These are phyloP conservation scores for Siphamia tubifer DNA, from an alignment of 2,113 vertebrate genomes.

Conservation along the genomic window DNA sequence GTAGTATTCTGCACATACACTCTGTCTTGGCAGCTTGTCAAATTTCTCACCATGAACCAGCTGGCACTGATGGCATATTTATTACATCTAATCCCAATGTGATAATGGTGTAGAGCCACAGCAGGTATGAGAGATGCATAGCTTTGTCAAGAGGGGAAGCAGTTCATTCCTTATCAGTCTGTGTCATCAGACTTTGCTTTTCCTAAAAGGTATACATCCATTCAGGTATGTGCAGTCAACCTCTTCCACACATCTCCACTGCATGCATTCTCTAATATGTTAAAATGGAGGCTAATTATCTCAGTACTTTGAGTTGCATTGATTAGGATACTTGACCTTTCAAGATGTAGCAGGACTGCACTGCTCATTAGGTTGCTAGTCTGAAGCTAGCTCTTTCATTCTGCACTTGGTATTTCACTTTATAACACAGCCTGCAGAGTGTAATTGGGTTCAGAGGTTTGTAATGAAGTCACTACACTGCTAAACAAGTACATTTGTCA, in stretches of 20 bases:
- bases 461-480: constrained; percentile 22
- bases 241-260: neutral
- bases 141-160: constrained; percentile 24
- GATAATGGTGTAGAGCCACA: constrained; percentile 24
- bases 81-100: constrained; percentile 60
- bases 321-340: constrained; percentile 68
- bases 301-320: constrained; percentile 23
- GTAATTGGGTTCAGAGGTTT: constrained; percentile 38
- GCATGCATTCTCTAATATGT: constrained; percentile 1
- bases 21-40: constrained; percentile 44
- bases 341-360: neutral
- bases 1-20: neutral
- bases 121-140: constrained; percentile 40
- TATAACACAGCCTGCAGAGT: constrained; percentile 17
- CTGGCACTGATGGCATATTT: constrained; percentile 56
- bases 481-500: neutral
- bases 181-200: constrained; percentile 15
- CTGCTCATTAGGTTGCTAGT: constrained; percentile 32
- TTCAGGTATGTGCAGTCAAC: neutral
- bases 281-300: constrained; percentile 33
- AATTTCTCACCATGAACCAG: constrained; percentile 44
- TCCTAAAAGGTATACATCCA: neutral
- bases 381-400: constrained; percentile 32
- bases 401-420: constrained; percentile 37
- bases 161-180: constrained; percentile 33